A percentile compares a stretch with the other conserved stretches of the same genome.
Evolutionary conservation across 1,140 invertebrate species (phyloP).

Genomic region (Hesperophylax magnus): DNA sequence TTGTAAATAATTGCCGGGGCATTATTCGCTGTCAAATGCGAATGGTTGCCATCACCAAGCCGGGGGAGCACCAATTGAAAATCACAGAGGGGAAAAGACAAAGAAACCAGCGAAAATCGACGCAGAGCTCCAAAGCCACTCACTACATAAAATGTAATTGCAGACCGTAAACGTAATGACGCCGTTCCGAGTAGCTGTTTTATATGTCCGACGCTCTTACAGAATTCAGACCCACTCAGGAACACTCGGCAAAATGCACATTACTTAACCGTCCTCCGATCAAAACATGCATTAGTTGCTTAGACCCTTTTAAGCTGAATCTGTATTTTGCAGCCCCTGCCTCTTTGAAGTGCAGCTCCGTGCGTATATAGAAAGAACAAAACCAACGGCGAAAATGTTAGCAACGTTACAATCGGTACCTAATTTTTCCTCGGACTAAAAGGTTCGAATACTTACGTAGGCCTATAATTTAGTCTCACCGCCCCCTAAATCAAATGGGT

Average conservation of each 20-base stretch:
- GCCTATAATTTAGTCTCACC: neutral
- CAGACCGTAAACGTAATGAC: conserved; percentile 39
- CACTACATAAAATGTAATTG: conserved; percentile 39
- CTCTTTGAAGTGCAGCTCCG: neutral
- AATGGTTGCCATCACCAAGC: neutral
- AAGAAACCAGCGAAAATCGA: conserved; percentile 26
- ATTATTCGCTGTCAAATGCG: conserved; percentile 22
- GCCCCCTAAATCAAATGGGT: too few relatives aligned
- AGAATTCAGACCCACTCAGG: neutral
- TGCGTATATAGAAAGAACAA: conserved; percentile 7
- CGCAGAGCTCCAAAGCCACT: conserved; percentile 11
- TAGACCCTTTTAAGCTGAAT: neutral
- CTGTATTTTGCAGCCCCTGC: neutral
- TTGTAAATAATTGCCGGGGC: conserved; percentile 19
- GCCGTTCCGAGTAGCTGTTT: conserved; percentile 33
- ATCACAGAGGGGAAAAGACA: conserved; percentile 35
- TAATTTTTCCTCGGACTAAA: conserved; percentile 14
- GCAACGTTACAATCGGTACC: neutral
- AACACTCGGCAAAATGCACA: neutral
- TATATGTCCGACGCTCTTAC: neutral
- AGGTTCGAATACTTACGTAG: conserved; percentile 20
- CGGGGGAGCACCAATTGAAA: conserved; percentile 28
- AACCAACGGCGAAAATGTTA: conserved; percentile 20
- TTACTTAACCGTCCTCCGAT: too few relatives aligned
- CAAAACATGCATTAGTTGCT: too few relatives aligned